Evolutionary conservation across 1,140 invertebrate species (phyloP).

Genomic region (Vanessa atalanta): DNA sequence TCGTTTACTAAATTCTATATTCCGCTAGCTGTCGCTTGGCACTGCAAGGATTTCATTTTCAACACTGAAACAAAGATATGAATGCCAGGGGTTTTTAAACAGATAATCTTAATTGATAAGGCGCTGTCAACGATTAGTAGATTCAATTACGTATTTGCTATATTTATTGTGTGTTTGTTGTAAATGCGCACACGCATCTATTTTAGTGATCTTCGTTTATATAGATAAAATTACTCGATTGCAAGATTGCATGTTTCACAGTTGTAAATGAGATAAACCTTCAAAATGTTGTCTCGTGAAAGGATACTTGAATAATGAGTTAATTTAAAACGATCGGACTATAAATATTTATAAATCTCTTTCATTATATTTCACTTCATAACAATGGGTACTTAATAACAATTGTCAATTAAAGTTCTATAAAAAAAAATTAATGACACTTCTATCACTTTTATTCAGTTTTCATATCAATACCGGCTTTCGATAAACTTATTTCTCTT

Average conservation of each 20-base stretch:
- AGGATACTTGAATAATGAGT: neutral
- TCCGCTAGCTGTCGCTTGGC: neutral
- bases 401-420: neutral
- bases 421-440: neutral
- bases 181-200: neutral
- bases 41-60: constrained; percentile 51
- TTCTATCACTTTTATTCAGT: too few relatives aligned
- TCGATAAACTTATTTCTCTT: too few relatives aligned
- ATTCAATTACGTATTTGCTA: constrained; percentile 50
- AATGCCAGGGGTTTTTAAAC: constrained; percentile 67
- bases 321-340: neutral
- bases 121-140: constrained; percentile 63
- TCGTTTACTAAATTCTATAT: constrained; percentile 22
- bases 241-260: neutral
- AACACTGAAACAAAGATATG: constrained; percentile 66
- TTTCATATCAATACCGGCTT: too few relatives aligned
- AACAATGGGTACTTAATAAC: neutral
- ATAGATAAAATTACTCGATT: neutral
- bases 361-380: neutral
- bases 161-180: constrained; percentile 14
- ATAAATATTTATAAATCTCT: constrained; percentile 1
- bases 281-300: neutral
- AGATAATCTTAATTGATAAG: constrained; percentile 78
- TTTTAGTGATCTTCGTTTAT: neutral
- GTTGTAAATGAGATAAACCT: neutral